A percentile compares a stretch with the other conserved stretches of the same genome.
These are phyloP conservation scores for Glomeris maerens DNA, from an alignment of 1,140 invertebrate species.

Conservation along the genomic window DNA sequence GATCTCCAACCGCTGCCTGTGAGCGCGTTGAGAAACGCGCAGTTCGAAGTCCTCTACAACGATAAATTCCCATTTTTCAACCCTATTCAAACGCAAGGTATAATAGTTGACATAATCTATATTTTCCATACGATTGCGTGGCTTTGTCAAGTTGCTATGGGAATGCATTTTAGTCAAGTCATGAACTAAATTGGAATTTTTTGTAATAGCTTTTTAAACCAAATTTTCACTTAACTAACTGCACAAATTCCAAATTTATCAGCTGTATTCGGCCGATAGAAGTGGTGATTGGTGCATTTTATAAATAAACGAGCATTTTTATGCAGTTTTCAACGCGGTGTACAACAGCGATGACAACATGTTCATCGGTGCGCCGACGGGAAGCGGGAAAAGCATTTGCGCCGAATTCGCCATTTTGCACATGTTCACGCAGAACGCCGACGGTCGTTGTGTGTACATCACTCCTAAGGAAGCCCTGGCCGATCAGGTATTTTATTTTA, in stretches of 20 bases:
- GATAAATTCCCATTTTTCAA: conserved; percentile 89
- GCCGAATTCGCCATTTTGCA: conserved; percentile 93
- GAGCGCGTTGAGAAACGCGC: conserved; percentile 52
- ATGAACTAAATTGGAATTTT: too few species aligned
- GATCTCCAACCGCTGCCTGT: conserved; percentile 91
- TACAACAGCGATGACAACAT: conserved; percentile 99
- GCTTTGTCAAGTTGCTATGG: too few species aligned
- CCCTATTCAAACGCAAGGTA: conserved; percentile 90
- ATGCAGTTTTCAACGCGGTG: conserved; percentile 85
- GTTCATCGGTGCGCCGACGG: conserved; percentile 93
- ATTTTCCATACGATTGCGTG: too few species aligned
- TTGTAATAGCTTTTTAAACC: conserved; percentile 9
- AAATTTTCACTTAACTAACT: conserved; percentile 5
- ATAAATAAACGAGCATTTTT: too few species aligned
- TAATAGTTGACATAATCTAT: too few species aligned
- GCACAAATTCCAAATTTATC: too few species aligned
- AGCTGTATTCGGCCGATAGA: too few species aligned
- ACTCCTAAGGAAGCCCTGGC: conserved; percentile 83
- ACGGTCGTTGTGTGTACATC: conserved; percentile 70
- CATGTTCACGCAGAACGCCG: conserved; percentile 54
- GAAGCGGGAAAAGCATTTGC: conserved; percentile 91
- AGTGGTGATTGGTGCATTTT: too few species aligned
- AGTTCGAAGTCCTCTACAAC: conserved; percentile 72
- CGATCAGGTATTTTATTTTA: conserved; percentile 44
- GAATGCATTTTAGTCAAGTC: too few species aligned